Evolutionary conservation across 1,140 invertebrate genomes (phyloP).

Genomic region (Leptonema lineaticorne): DNA sequence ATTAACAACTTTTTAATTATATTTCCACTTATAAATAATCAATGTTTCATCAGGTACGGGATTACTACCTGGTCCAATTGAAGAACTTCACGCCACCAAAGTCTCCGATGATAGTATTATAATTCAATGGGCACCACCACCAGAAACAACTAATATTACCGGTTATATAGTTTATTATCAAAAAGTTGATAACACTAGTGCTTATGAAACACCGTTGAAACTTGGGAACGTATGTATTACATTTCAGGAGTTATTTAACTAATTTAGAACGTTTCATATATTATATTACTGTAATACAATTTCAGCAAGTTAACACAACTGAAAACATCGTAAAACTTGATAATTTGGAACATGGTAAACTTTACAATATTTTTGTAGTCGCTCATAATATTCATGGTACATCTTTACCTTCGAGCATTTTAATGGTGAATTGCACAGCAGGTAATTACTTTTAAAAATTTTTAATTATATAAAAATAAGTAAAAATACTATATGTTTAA

Average conservation of each 20-base stretch:
- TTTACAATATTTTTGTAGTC: constrained; percentile 78
- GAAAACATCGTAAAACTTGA: constrained; percentile 62
- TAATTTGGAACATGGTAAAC: constrained; percentile 62
- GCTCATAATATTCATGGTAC: constrained; percentile 70
- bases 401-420: constrained; percentile 75
- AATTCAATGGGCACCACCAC: constrained; percentile 68
- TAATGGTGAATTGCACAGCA: constrained; percentile 69
- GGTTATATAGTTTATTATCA: constrained; percentile 75
- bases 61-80: constrained; percentile 70
- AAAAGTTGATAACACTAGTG: constrained; percentile 69
- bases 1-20: not conserved
- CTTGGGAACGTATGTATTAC: constrained; percentile 60
- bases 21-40: not conserved
- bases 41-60: constrained; percentile 60
- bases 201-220: constrained; percentile 60
- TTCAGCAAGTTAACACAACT: constrained; percentile 67
- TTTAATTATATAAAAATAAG: not conserved
- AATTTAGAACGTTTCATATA: constrained; percentile 5
- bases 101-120: constrained; percentile 63
- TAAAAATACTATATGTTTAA: not conserved
- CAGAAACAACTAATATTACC: constrained; percentile 63
- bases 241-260: not conserved
- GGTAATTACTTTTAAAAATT: constrained; percentile 10
- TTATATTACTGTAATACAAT: constrained; percentile 4
- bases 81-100: constrained; percentile 69